Evolutionary conservation across 2,113 vertebrate species (phyloP).

Genomic region (Gallinago paraguaiae): DNA sequence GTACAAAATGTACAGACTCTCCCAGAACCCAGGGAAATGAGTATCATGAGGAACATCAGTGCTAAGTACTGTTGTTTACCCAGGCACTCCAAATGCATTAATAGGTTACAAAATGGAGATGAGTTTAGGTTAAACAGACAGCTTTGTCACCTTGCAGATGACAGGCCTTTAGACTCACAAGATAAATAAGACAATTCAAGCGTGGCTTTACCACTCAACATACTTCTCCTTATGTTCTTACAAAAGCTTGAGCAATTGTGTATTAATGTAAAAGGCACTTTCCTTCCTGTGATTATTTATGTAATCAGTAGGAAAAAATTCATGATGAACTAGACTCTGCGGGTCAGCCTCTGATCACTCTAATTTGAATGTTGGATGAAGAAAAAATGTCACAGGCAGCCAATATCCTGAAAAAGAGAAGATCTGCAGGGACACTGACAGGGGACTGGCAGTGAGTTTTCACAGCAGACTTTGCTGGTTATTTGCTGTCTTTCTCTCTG

Average conservation of each 20-base stretch:
- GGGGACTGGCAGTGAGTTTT: not conserved
- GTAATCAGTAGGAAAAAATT: slow-evolving; percentile 57
- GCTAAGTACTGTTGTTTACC: not conserved
- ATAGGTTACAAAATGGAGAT: slow-evolving; percentile 26
- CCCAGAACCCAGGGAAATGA: not conserved
- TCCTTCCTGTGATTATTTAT: slow-evolving; percentile 52
- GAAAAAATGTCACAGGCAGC: slow-evolving; percentile 16
- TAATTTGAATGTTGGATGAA: slow-evolving; percentile 57
- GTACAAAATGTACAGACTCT: not conserved
- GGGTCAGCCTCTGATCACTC: slow-evolving; percentile 48
- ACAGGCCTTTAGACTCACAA: slow-evolving; percentile 11
- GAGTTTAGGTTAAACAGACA: slow-evolving; percentile 15
- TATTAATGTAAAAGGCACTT: slow-evolving; percentile 31
- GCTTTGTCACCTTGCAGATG: slow-evolving; percentile 33
- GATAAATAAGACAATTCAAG: slow-evolving; percentile 36
- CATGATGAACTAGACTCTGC: slow-evolving; percentile 9
- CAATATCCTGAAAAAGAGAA: slow-evolving; percentile 17
- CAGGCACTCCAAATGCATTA: not conserved
- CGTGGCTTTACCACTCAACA: not conserved
- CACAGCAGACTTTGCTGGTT: not conserved
- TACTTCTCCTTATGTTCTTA: slow-evolving; percentile 6
- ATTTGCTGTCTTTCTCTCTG: not conserved
- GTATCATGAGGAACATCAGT: not conserved
- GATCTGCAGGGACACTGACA: not conserved
- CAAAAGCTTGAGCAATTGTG: slow-evolving; percentile 25